Conservation (phyloP, 2,888 invertebrate species). For the Oasisia sp. region DNA sequence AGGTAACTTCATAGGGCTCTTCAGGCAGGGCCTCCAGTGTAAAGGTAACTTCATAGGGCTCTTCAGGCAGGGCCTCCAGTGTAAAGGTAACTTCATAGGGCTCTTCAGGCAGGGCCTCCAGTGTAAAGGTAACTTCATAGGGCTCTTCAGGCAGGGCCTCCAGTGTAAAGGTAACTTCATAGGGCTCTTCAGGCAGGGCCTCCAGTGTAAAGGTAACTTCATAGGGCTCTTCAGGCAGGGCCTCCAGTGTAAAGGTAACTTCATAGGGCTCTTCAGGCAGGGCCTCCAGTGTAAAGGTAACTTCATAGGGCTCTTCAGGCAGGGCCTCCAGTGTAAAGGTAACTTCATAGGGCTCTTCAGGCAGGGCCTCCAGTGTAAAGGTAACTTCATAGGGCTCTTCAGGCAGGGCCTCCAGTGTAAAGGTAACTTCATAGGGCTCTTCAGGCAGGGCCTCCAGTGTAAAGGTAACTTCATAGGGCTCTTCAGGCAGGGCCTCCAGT, state of each 20-base stretch:
- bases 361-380: too few species aligned
- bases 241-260: slow-evolving; percentile 74
- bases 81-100: slow-evolving; percentile 73
- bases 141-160: background rate
- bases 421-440: slow-evolving; percentile 65
- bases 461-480: too few species aligned
- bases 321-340: too few species aligned
- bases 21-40: background rate
- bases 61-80: slow-evolving; percentile 74
- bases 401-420: slow-evolving; percentile 80
- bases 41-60: background rate
- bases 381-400: too few species aligned
- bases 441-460: too few species aligned
- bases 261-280: slow-evolving; percentile 90
- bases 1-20: background rate
- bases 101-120: background rate
- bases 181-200: background rate
- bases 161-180: background rate
- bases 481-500: too few species aligned
- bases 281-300: slow-evolving; percentile 91
- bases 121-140: background rate
- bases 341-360: too few species aligned
- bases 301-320: too few species aligned
- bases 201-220: too few species aligned
- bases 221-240: too few species aligned